Conservation (phyloP, 2,113 vertebrate species). For the Leucopternis melanops region DNA sequence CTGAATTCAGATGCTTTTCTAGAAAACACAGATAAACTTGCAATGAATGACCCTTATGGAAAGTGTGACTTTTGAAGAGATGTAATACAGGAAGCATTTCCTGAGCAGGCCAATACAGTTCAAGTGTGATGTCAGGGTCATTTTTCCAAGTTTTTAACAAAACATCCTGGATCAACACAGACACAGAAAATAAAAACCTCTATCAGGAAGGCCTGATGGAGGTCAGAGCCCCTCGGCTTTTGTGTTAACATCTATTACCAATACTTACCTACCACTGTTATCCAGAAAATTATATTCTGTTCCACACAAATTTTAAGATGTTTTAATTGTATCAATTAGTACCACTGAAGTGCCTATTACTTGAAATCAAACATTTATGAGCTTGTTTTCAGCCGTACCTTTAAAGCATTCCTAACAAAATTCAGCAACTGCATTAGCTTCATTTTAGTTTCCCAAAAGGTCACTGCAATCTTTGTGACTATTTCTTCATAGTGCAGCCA, state of each 20-base stretch:
- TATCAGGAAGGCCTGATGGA: background rate
- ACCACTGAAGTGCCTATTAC: background rate
- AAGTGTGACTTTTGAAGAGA: background rate
- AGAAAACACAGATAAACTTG: background rate
- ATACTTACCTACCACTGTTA: background rate
- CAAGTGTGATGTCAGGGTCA: background rate
- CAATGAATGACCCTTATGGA: background rate
- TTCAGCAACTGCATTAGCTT: background rate
- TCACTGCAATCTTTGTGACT: background rate
- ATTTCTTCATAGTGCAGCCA: background rate
- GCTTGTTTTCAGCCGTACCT: background rate
- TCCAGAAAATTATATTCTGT: background rate
- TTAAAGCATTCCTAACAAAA: background rate
- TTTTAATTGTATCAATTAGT: background rate
- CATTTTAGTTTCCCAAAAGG: background rate
- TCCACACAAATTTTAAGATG: background rate
- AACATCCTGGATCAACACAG: slow-evolving; percentile 35
- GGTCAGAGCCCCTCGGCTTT: background rate
- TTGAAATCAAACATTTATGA: background rate
- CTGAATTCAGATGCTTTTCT: background rate
- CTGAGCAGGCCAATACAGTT: background rate
- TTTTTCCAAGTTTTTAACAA: slow-evolving; percentile 9
- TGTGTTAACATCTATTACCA: background rate
- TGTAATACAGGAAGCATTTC: slow-evolving; percentile 11
- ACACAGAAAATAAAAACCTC: background rate